These are phyloP conservation scores for Tryphoninae sp. DNA, from an alignment of 2,888 invertebrate species.

Conservation along the genomic window DNA sequence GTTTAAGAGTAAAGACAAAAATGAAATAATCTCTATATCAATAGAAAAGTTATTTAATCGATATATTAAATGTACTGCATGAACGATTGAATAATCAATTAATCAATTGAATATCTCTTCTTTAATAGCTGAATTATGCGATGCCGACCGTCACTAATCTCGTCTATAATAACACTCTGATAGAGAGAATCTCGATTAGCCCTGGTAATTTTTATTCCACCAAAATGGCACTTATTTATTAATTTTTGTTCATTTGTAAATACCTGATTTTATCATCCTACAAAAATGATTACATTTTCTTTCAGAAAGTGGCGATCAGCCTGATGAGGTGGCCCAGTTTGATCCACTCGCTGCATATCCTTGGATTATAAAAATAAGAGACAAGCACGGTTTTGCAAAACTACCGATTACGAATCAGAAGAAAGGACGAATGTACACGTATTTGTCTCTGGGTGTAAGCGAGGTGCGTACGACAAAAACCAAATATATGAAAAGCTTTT, in stretches of 20 bases:
- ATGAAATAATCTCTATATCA: background rate
- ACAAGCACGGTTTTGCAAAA: slow-evolving; percentile 40
- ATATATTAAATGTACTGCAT: background rate
- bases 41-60: no score
- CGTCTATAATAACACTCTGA: slow-evolving; percentile 26
- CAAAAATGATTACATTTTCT: background rate
- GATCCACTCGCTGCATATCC: slow-evolving; percentile 26
- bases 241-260: background rate
- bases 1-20: slow-evolving; percentile 32
- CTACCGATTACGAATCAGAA: slow-evolving; percentile 38
- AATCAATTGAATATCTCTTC: background rate
- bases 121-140: slow-evolving; percentile 44
- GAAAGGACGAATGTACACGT: slow-evolving; percentile 43
- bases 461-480: slow-evolving; percentile 16
- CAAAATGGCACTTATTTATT: background rate
- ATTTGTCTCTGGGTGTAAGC: slow-evolving; percentile 37
- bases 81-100: background rate
- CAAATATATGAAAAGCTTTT: background rate
- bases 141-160: slow-evolving; percentile 44
- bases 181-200: slow-evolving; percentile 37
- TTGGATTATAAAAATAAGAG: slow-evolving; percentile 27
- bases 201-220: slow-evolving; percentile 33
- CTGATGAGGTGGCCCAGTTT: background rate
- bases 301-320: slow-evolving; percentile 26
- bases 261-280: background rate